These are phyloP conservation scores for Trileptium ribeirensis DNA, from an alignment of 2,888 invertebrate species.

Conservation along the genomic window DNA sequence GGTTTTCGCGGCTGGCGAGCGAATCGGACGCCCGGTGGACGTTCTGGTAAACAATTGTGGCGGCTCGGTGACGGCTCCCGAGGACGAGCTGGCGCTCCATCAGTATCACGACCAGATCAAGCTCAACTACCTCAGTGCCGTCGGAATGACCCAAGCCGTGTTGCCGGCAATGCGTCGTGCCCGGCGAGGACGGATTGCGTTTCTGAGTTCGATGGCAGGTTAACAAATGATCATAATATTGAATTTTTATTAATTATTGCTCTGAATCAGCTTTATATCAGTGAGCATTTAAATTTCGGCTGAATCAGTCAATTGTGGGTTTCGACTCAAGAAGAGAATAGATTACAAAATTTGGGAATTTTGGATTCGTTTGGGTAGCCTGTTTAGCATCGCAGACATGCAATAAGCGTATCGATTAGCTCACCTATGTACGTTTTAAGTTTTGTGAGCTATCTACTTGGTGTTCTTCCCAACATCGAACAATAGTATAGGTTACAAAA, in stretches of 20 bases:
- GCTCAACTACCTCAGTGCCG: conserved; percentile 79
- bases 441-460: too few species aligned
- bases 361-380: too few species aligned
- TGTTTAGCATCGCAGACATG: too few species aligned
- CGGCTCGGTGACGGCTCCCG: conserved; percentile 31
- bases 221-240: conserved; percentile 43
- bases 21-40: conserved; percentile 71
- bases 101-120: conserved; percentile 63
- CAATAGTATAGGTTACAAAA: too few species aligned
- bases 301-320: too few species aligned
- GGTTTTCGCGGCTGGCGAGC: conserved; percentile 57
- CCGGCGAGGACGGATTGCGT: conserved; percentile 66
- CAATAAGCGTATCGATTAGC: too few species aligned
- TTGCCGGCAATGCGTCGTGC: conserved; percentile 12
- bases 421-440: too few species aligned
- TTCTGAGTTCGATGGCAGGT: conserved; percentile 54
- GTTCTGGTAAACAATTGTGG: conserved; percentile 93
- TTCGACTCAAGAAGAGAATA: too few species aligned
- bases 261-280: neutral
- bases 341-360: too few species aligned
- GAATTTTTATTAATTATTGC: conserved; percentile 27
- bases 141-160: conserved; percentile 71
- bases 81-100: conserved; percentile 41
- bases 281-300: neutral
- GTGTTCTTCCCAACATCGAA: too few species aligned